A percentile compares a stretch with the other conserved stretches of the same genome.
These are phyloP conservation scores for Thinocorus orbignyianus DNA, from an alignment of 2,113 vertebrate genomes.

Conservation along the genomic window DNA sequence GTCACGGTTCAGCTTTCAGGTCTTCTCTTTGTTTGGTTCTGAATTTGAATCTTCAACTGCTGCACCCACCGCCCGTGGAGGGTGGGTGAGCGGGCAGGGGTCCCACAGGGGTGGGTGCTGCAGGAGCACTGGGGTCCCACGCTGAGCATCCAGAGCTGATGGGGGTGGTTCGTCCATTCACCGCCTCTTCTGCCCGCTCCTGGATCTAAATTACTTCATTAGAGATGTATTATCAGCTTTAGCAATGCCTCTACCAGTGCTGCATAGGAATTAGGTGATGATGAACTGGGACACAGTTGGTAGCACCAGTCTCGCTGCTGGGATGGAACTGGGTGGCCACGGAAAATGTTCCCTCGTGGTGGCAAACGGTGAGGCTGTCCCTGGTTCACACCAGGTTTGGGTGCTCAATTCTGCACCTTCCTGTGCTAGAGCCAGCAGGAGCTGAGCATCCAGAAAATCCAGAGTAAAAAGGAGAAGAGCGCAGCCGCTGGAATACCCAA, in stretches of 20 bases:
- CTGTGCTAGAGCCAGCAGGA: neutral
- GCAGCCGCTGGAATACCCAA: neutral
- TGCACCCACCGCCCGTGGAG: rapidly evolving
- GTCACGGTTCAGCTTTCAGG: neutral
- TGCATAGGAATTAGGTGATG: rapidly evolving
- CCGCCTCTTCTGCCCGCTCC: neutral
- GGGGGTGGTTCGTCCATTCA: neutral
- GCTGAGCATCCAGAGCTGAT: rapidly evolving
- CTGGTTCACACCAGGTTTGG: neutral
- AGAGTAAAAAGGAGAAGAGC: neutral
- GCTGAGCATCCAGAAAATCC: neutral
- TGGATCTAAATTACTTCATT: rapidly evolving
- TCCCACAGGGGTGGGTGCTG: neutral
- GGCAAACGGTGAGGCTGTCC: neutral
- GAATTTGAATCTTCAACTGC: too few relatives aligned
- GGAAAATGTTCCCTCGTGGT: neutral
- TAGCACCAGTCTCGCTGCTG: neutral
- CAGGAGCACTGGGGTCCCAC: neutral
- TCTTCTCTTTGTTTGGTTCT: rapidly evolving
- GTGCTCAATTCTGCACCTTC: rapidly evolving
- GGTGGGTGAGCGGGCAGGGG: rapidly evolving
- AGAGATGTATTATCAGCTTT: rapidly evolving
- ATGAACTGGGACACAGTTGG: neutral
- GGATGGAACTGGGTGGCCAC: neutral
- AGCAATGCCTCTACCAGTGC: rapidly evolving